Base-by-base conservation (phyloP, 37 sponge, comb jelly and placozoan genomes). In the Ephydatia muelleri region DNA sequence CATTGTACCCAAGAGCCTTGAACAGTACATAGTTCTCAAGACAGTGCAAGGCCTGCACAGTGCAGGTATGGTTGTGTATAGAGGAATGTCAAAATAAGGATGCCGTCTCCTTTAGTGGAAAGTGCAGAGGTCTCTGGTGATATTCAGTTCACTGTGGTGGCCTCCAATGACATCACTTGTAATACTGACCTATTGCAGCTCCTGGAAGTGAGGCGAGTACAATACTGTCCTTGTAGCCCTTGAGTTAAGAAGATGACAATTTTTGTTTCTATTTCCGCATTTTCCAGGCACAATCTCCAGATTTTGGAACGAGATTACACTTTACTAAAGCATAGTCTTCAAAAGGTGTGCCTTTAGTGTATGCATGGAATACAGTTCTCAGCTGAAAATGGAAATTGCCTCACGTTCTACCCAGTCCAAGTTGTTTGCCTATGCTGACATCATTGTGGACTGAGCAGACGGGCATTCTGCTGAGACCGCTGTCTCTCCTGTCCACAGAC, bases 161-260 rank as follows among this genome's bases (percentile, higher is more conserved):
- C 85, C 12, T 94, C 94, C 33, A 83, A 90, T 69, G 88, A 65
- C 11, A 43, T 94, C 38, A 86, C 86, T 27, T 31, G 29, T 33
- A 64, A 88, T 71, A 0, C 77, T 0, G 71, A 80, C 32, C 74
- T 94, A 6, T 49, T 94, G 21, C 89, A 88, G 47, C 83, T 91
- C n/a, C 72, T 94, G 38, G 94, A 94, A 49, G 69, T 89, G 70
- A 94, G 86, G 94, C 91, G 26, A 0, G 84, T 34, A 29, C 47
- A 49, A 39, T 49, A 14, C 68, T 28, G 13, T 4, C 30, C 30
- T 67, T 37, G 31, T 32, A 22, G 26, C 6, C 31, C n/a, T 34
- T 40, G 33, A 65, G 67, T 40, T 57, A 14, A 57, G 1, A 21
- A 14, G 16, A 3, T 6, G 57, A 1, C 16, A 57, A 57, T 43